Evolutionary conservation across 1,140 invertebrate genomes (phyloP), one percentile per base, ranked within the genome.

Genomic region (Drosophila pachea): DNA sequence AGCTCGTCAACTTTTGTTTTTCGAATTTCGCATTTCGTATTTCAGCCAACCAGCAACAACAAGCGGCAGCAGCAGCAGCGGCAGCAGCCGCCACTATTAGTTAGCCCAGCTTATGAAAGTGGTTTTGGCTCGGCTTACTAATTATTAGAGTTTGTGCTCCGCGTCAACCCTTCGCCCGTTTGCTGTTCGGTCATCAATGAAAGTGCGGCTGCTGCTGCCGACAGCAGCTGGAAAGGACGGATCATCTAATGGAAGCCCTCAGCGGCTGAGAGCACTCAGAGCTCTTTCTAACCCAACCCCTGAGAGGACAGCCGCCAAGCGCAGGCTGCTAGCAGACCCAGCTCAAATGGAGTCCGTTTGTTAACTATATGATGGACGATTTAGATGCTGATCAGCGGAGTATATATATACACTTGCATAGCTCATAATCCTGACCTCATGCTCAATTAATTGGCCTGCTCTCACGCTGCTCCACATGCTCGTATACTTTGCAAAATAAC

Each of bases 1-100:
- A 58, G 62, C 65, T 56, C 45, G 22, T 47, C 60, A 38, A 62
- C 76, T 73, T 73, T 78, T 78, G 70, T 75, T 79, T 79, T 74
- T 68, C 31, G 33, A 42, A 50, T 35, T 66, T 35, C 16, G 48
- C 29, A 64, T 55, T 63, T 47, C 55, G 29, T 36, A 29, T 31
- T 59, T 22, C 7, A 11, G 40, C 40, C 7, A 42, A 42, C n/a
- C 40, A 12, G 3, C n/a, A 42, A 42, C 14, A 12, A 42, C 14
- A 12, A 42, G 40, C 40, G n/a, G n/a, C 6, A 42, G n/a, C 40
- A 42, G 40, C 40, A n/a, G 4, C 9, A 11, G 40, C 4, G n/a
- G n/a, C 4, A 42, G 2, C 40, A 14, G n/a, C 40, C n/a, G n/a
- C n/a, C n/a, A n/a, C n/a, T n/a, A n/a, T n/a, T n/a, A n/a, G n/a